A percentile compares a stretch with the other conserved stretches of the same genome.
Evolutionary conservation across 2,113 vertebrate species (phyloP).

Genomic region (Passer domesticus): DNA sequence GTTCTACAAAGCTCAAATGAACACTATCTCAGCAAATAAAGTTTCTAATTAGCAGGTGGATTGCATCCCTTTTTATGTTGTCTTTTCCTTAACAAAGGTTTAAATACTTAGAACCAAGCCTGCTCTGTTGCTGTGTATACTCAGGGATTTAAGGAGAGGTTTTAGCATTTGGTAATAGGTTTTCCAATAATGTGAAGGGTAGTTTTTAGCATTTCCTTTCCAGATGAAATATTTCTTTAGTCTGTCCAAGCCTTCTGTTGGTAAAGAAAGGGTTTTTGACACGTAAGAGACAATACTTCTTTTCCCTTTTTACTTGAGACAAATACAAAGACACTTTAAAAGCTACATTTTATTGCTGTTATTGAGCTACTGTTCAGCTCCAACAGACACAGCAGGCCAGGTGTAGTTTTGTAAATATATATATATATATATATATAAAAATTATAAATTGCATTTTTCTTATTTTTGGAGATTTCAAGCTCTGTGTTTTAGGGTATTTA

Average conservation of each 20-base stretch:
- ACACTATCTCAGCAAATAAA: conserved; percentile 36
- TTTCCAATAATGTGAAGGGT: conserved; percentile 76
- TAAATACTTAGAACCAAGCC: conserved; percentile 68
- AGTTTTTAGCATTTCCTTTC: conserved; percentile 77
- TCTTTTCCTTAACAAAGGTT: conserved; percentile 69
- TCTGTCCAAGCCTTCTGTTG: conserved; percentile 70
- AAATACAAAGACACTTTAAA: conserved; percentile 65
- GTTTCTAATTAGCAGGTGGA: conserved; percentile 74
- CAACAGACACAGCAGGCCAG: conserved; percentile 51
- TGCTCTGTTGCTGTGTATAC: conserved; percentile 59
- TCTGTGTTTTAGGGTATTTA: neutral
- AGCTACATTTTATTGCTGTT: conserved; percentile 46
- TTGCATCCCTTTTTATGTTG: conserved; percentile 63
- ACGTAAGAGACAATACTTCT: conserved; percentile 73
- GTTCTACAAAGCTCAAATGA: conserved; percentile 58
- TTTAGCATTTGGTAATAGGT: conserved; percentile 79
- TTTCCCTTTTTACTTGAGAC: conserved; percentile 54
- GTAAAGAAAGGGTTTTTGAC: conserved; percentile 76
- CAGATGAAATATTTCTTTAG: conserved; percentile 75
- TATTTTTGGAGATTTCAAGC: conserved; percentile 34
- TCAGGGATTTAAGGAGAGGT: conserved; percentile 63
- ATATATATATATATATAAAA: conserved; percentile 54
- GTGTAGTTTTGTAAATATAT: conserved; percentile 60
- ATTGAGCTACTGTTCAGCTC: conserved; percentile 64
- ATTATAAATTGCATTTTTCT: conserved; percentile 53